Percentiles rank a stretch among this genome's conserved stretches.
Evolutionary conservation across 1,140 invertebrate species (phyloP).

Genomic region (Sinella curviseta): DNA sequence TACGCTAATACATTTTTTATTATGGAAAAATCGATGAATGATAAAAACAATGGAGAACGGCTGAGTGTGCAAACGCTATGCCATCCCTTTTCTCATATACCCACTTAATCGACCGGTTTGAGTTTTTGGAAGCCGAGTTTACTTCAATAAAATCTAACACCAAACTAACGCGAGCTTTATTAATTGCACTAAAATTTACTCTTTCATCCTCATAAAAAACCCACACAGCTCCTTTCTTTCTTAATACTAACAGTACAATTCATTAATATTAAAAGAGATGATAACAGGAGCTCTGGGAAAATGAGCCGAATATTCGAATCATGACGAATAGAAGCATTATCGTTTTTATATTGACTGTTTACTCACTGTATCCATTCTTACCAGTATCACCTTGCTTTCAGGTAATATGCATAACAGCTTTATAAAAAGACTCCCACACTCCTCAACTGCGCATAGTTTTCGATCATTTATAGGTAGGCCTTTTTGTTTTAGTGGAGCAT

Average conservation of each 20-base stretch:
- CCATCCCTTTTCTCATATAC: background rate
- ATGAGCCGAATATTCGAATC: conserved; percentile 8
- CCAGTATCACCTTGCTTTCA: too few relatives aligned
- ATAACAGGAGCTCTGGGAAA: background rate
- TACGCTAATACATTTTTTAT: background rate
- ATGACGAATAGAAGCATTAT: too few relatives aligned
- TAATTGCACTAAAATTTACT: conserved; percentile 24
- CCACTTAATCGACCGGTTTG: background rate
- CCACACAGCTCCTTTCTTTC: background rate
- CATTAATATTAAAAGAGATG: background rate
- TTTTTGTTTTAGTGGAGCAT: conserved; percentile 21
- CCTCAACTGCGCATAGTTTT: too few relatives aligned
- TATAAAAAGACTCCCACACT: too few relatives aligned
- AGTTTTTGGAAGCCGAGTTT: background rate
- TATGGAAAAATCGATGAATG: conserved; percentile 5
- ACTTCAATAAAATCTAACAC: background rate
- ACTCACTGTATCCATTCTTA: background rate
- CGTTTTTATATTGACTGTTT: background rate
- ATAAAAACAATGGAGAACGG: background rate
- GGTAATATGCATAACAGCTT: too few relatives aligned
- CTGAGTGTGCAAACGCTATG: background rate
- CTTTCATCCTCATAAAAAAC: background rate
- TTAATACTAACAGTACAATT: background rate
- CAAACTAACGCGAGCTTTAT: background rate
- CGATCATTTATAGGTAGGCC: background rate